Percentiles rank a stretch among this genome's conserved stretches.
Evolutionary conservation across 2,113 vertebrate genomes (phyloP).

Genomic region (Chlamydotis undulata): DNA sequence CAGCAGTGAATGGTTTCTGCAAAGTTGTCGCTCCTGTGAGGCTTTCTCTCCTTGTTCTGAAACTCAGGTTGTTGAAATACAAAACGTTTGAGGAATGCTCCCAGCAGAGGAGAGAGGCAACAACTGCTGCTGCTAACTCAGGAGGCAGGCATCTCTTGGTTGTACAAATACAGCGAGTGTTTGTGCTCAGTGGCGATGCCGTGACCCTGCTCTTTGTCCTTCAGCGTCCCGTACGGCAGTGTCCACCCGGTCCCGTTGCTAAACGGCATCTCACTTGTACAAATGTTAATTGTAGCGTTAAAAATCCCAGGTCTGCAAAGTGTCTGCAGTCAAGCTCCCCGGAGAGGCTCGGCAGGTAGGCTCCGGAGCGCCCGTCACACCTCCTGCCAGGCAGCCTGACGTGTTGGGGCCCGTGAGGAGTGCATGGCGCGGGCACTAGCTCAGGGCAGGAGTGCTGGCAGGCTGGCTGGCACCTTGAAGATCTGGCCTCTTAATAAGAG

Average conservation of each 20-base stretch:
- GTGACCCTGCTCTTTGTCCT: neutral
- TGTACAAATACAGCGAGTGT: neutral
- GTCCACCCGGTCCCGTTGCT: rapidly evolving
- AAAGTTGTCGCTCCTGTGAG: neutral
- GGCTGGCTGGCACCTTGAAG: neutral
- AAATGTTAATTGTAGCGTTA: neutral
- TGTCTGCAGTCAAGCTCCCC: neutral
- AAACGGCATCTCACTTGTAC: neutral
- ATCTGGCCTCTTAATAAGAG: neutral
- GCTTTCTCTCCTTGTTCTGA: neutral
- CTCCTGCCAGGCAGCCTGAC: neutral
- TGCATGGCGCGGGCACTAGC: neutral
- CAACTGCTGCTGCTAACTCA: neutral
- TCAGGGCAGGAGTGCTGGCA: neutral
- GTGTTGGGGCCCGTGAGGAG: neutral
- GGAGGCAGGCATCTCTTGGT: neutral
- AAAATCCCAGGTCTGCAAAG: neutral
- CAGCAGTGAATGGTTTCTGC: neutral
- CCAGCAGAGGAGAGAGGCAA: neutral
- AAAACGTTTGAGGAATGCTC: neutral
- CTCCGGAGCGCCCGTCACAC: neutral
- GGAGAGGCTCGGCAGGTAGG: neutral
- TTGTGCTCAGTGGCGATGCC: rapidly evolving
- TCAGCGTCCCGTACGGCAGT: neutral
- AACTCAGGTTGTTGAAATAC: neutral